These are phyloP conservation scores for Arrhopalites spinosus DNA, from an alignment of 2,888 invertebrate genomes.

Conservation along the genomic window DNA sequence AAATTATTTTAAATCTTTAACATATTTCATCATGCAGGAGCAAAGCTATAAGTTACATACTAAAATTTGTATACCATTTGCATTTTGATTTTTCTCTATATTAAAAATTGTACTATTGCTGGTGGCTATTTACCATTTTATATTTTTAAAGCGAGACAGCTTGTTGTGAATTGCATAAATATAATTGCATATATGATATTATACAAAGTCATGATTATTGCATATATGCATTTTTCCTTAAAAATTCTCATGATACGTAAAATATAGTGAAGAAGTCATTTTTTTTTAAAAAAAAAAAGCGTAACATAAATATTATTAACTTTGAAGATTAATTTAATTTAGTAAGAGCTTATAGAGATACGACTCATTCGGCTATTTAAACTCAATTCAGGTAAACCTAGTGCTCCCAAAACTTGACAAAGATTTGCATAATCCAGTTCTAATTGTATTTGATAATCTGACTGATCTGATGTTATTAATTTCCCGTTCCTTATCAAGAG, in stretches of 20 bases:
- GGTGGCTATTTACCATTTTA: background rate
- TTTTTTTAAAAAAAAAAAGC: background rate
- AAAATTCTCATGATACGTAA: background rate
- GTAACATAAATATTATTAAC: background rate
- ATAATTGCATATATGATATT: background rate
- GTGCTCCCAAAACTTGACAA: constrained; percentile 52
- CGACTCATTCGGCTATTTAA: constrained; percentile 55
- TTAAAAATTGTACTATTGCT: constrained; percentile 12
- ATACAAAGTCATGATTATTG: background rate
- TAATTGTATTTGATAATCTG: constrained; percentile 54
- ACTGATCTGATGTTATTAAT: constrained; percentile 53
- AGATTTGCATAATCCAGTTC: constrained; percentile 52
- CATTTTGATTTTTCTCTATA: background rate
- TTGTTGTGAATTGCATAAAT: background rate
- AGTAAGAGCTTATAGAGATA: constrained; percentile 55
- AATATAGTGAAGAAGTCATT: background rate
- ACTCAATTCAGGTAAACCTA: constrained; percentile 51
- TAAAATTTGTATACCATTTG: background rate
- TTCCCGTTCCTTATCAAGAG: constrained; percentile 54
- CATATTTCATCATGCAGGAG: background rate
- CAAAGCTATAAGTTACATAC: background rate
- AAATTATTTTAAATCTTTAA: background rate
- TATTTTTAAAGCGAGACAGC: background rate
- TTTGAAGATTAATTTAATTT: constrained; percentile 25
- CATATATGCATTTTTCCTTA: background rate